Conservation (phyloP, 2,888 invertebrate species). For the Panzeria rudis region DNA sequence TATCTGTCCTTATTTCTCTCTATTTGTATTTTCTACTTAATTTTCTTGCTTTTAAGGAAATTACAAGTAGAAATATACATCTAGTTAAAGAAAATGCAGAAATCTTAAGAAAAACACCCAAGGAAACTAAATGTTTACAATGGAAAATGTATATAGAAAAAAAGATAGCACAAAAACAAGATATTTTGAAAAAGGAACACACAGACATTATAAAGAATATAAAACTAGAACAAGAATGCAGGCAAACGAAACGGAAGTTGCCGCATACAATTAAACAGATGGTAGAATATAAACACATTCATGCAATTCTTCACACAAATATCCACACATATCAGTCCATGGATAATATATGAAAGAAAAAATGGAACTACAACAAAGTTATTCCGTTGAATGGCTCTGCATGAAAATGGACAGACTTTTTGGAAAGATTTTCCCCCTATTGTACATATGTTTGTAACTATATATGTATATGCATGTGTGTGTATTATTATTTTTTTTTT, state of each 20-base stretch:
- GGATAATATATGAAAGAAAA: constrained; percentile 17
- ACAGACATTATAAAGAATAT: constrained; percentile 36
- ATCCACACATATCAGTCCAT: background rate
- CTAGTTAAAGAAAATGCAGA: constrained; percentile 62
- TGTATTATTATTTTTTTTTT: background rate
- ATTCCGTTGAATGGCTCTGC: constrained; percentile 44
- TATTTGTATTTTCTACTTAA: constrained; percentile 49
- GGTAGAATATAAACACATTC: constrained; percentile 54
- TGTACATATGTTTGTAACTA: background rate
- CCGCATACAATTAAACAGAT: constrained; percentile 69
- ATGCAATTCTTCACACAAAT: constrained; percentile 11
- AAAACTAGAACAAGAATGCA: constrained; percentile 51
- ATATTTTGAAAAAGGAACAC: constrained; percentile 13
- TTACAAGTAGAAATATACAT: constrained; percentile 44
- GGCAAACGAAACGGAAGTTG: constrained; percentile 63
- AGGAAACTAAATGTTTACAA: constrained; percentile 70
- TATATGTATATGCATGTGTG: constrained; percentile 2
- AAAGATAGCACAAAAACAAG: constrained; percentile 23
- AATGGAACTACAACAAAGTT: constrained; percentile 34
- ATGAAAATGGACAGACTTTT: constrained; percentile 42
- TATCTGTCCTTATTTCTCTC: too few species aligned
- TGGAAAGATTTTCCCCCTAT: constrained; percentile 12
- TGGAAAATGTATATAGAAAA: constrained; percentile 49
- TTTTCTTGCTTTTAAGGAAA: constrained; percentile 60
- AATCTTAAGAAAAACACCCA: constrained; percentile 68